Evolutionary conservation across 2,113 vertebrate genomes (phyloP).

Genomic region (Caretta caretta): DNA sequence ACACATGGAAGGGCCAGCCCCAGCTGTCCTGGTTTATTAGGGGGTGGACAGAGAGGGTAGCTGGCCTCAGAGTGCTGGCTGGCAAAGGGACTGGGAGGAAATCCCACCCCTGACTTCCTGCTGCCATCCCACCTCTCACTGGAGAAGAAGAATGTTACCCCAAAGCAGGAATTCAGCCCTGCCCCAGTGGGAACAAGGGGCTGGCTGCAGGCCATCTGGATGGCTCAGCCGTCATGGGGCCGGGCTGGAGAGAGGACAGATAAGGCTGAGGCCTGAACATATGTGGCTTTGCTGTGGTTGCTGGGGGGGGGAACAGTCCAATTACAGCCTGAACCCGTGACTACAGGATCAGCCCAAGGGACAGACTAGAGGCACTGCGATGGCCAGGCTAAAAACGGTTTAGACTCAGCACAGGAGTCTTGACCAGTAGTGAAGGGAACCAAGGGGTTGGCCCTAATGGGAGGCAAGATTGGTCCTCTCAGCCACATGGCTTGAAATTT

Average conservation of each 20-base stretch:
- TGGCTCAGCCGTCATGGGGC: background rate
- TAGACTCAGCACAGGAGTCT: background rate
- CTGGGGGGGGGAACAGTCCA: constrained; percentile 13
- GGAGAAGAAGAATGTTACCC: background rate
- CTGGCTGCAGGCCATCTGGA: background rate
- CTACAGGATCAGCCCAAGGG: background rate
- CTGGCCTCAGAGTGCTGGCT: background rate
- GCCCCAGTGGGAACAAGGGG: fast-evolving
- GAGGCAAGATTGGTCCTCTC: background rate
- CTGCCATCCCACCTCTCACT: background rate
- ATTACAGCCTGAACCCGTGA: background rate
- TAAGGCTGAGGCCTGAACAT: background rate
- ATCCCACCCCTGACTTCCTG: background rate
- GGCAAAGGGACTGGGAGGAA: background rate
- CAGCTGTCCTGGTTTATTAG: fast-evolving
- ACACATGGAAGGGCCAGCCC: background rate
- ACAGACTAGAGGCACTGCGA: background rate
- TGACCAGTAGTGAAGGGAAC: background rate
- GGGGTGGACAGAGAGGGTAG: background rate
- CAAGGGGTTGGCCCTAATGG: background rate
- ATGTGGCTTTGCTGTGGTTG: background rate
- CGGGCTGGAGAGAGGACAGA: background rate
- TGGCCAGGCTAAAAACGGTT: background rate
- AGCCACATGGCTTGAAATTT: fast-evolving
- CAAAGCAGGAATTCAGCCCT: background rate